Base-by-base conservation (phyloP, 2,888 invertebrate species). In the Drosophila infuscata region DNA sequence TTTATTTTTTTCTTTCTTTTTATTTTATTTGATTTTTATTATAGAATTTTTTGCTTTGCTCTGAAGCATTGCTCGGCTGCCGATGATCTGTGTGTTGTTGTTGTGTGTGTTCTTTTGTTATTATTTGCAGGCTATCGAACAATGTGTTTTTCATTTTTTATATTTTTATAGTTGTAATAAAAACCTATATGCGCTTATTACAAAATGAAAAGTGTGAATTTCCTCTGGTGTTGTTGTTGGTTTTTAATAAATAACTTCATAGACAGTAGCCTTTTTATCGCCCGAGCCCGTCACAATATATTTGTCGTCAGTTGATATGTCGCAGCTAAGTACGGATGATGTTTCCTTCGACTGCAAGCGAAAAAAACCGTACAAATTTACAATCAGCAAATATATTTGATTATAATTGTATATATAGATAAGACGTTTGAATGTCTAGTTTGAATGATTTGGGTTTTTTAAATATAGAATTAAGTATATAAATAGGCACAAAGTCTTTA, bases 241-340 rank as follows among this genome's bases (percentile, higher is more conserved):
- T 76, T 69, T 84, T 91, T 94, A 97, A 94, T 97, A 98, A 94
- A 97, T 96, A 91, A 99, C 98, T 95, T 99, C 98, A 94, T 99
- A 99, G 81, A 99, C 96, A 61, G 98, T 99, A 83, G 99, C 99
- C 93, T 99, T 99, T 94, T 99, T 99, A 94, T 99, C 99, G 68
- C 99, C 99, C 49, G 98, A 98, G 76, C 99, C 99, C 56, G 99
- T 99, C 90, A 99, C 98, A 91, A 99, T 98, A 94, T 97, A 99
- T 94, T 98, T 98, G 94, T 99, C 99, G 94, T 99, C 99, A 74
- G 97, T 96, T 79, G 99, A 98, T 94, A 99, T 98, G 95, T 99
- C 99, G 95, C 99, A 99, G 94, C 98, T 98, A 91, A 99, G 95
- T 92, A 99, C 99, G 92, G 99, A 99, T 88, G 98, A 98, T 65